A percentile compares a stretch with the other conserved stretches of the same genome.
Evolutionary conservation across 2,888 invertebrate genomes (phyloP).

Genomic region (Parnassius orleans): DNA sequence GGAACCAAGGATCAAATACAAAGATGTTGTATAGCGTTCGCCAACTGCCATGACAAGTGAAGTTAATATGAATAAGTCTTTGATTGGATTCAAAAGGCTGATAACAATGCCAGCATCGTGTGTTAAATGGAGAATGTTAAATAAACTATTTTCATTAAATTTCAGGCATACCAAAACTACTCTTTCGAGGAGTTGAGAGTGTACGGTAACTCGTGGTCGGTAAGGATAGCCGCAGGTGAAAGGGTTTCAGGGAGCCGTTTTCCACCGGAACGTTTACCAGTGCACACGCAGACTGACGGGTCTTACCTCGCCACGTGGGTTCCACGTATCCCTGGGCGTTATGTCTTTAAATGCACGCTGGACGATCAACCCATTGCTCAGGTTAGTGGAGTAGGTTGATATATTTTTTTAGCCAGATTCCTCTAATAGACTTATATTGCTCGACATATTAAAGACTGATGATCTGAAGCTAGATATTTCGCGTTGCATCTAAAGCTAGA

Average conservation of each 20-base stretch:
- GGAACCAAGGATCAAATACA: too few relatives aligned
- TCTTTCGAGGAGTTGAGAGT: conserved; percentile 96
- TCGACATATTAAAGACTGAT: too few relatives aligned
- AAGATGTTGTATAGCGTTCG: too few relatives aligned
- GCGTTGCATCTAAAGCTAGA: too few relatives aligned
- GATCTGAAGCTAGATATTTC: too few relatives aligned
- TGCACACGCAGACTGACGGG: conserved; percentile 84
- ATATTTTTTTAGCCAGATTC: not conserved
- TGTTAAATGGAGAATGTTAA: too few relatives aligned
- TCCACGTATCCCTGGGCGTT: conserved; percentile 94
- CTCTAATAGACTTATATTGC: too few relatives aligned
- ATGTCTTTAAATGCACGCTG: conserved; percentile 91
- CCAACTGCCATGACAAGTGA: too few relatives aligned
- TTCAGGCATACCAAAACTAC: conserved; percentile 91
- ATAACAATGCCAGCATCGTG: too few relatives aligned
- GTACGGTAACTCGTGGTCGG: conserved; percentile 71
- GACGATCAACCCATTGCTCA: conserved; percentile 90
- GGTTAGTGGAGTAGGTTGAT: conserved; percentile 54
- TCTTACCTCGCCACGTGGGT: conserved; percentile 90
- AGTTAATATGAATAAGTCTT: too few relatives aligned
- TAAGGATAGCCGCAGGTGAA: conserved; percentile 56
- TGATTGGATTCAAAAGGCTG: too few relatives aligned
- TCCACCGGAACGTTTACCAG: conserved; percentile 86
- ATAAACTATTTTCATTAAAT: conserved; percentile 16
- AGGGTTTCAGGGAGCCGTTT: conserved; percentile 63